Percentiles rank a stretch among this genome's conserved stretches.
These are phyloP conservation scores for Scaptomyza polygonia DNA, from an alignment of 2,888 invertebrate species.

Conservation along the genomic window DNA sequence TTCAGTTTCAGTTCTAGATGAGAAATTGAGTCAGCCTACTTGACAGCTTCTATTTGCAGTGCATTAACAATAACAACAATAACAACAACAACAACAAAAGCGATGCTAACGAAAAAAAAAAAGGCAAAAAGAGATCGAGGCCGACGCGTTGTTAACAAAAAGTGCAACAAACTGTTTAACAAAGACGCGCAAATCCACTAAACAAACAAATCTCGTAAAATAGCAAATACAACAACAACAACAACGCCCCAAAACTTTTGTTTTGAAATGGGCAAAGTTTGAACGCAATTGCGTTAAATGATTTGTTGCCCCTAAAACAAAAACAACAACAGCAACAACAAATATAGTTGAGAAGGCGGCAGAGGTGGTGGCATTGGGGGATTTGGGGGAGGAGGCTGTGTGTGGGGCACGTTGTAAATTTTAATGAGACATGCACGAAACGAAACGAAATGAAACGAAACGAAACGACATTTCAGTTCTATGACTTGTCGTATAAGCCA, in stretches of 20 bases:
- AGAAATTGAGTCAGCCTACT: slow-evolving; percentile 52
- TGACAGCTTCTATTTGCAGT: slow-evolving; percentile 45
- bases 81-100: slow-evolving; percentile 5
- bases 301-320: slow-evolving; percentile 49
- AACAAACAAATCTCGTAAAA: slow-evolving; percentile 21
- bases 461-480: slow-evolving; percentile 41
- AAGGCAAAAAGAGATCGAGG: slow-evolving; percentile 58
- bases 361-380: not conserved
- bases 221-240: slow-evolving; percentile 12
- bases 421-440: slow-evolving; percentile 72
- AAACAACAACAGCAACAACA: not conserved
- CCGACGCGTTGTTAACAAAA: slow-evolving; percentile 27
- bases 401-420: slow-evolving; percentile 59
- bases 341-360: not conserved
- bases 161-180: slow-evolving; percentile 60
- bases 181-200: slow-evolving; percentile 40
- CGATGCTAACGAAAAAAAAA: no score
- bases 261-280: slow-evolving; percentile 66
- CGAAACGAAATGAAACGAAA: slow-evolving; percentile 8
- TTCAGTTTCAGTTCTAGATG: slow-evolving; percentile 52
- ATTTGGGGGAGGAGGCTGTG: slow-evolving; percentile 9
- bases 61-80: slow-evolving; percentile 31
- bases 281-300: slow-evolving; percentile 79
- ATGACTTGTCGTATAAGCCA: slow-evolving; percentile 43
- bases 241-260: slow-evolving; percentile 42